phyloP scores from a whole-genome alignment of 1,140 invertebrate species.

The Metaphire vulgaris region DNA sequence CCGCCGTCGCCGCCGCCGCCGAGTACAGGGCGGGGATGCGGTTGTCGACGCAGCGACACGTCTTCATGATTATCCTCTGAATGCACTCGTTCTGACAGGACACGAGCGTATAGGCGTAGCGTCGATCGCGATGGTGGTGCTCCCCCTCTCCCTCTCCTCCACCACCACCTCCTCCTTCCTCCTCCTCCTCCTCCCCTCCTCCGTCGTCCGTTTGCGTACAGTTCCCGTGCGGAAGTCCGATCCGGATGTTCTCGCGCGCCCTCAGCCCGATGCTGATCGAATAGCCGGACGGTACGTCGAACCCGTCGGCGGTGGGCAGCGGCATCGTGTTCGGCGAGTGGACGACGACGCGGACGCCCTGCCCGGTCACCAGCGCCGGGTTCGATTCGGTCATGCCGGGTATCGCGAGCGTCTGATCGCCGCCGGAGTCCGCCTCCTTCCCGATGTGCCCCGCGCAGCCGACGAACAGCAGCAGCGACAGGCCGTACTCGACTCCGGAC shows the following conservation, averaged over 20 bases:
- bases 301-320: slow-evolving; percentile 26
- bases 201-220: slow-evolving; percentile 11
- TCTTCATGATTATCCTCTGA: slow-evolving; percentile 24
- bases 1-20: too few relatives aligned
- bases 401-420: background rate
- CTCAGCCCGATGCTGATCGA: slow-evolving; percentile 27
- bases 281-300: slow-evolving; percentile 28
- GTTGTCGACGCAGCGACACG: slow-evolving; percentile 28
- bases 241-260: slow-evolving; percentile 27
- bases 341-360: slow-evolving; percentile 25
- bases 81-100: slow-evolving; percentile 32
- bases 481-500: slow-evolving; percentile 28
- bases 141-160: background rate
- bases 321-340: slow-evolving; percentile 28
- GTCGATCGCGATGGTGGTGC: too few relatives aligned
- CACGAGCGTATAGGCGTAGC: slow-evolving; percentile 28
- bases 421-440: slow-evolving; percentile 5
- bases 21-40: slow-evolving; percentile 17
- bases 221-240: slow-evolving; percentile 27
- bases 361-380: slow-evolving; percentile 27
- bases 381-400: slow-evolving; percentile 27
- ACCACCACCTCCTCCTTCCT: slow-evolving; percentile 2
- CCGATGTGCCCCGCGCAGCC: slow-evolving; percentile 13
- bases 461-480: slow-evolving; percentile 26
- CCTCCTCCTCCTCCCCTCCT: background rate